Percentiles rank a stretch among this genome's conserved stretches.
These are phyloP conservation scores for Benitochromis conjunctus DNA, from an alignment of 2,113 vertebrate genomes.

Conservation along the genomic window DNA sequence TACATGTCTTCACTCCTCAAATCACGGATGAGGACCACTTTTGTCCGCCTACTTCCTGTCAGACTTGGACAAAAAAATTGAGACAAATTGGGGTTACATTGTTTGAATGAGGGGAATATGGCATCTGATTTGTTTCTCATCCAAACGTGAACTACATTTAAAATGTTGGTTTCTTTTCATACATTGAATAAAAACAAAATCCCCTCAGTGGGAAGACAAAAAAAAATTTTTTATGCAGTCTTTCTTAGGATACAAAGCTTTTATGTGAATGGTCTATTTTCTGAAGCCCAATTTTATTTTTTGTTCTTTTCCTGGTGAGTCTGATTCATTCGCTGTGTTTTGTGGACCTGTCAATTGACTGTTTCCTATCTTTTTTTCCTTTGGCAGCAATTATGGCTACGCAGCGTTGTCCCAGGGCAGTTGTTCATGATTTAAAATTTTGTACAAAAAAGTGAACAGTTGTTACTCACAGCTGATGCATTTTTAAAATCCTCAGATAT, in stretches of 20 bases:
- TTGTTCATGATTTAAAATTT: not conserved
- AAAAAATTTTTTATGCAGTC: not conserved
- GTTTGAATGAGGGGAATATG: not conserved
- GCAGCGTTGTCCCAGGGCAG: not conserved
- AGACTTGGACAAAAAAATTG: not conserved
- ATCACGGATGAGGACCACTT: not conserved
- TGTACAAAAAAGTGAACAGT: not conserved
- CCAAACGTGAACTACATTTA: not conserved
- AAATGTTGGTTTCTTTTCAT: not conserved
- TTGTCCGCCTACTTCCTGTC: not conserved
- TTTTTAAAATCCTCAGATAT: not conserved
- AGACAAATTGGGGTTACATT: not conserved
- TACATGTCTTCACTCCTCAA: not conserved
- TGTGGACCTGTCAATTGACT: not conserved
- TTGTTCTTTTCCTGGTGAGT: not conserved
- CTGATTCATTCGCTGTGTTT: not conserved
- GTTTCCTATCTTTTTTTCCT: not conserved
- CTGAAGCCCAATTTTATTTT: not conserved
- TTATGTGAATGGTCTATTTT: not conserved
- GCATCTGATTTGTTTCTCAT: not conserved
- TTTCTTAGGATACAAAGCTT: constrained; percentile 1
- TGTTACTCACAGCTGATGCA: not conserved
- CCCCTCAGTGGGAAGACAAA: not conserved
- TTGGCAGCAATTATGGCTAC: not conserved
- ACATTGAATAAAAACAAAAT: not conserved